Base-by-base conservation (phyloP, 2,113 vertebrate genomes). In the Coracopsis vasa region DNA sequence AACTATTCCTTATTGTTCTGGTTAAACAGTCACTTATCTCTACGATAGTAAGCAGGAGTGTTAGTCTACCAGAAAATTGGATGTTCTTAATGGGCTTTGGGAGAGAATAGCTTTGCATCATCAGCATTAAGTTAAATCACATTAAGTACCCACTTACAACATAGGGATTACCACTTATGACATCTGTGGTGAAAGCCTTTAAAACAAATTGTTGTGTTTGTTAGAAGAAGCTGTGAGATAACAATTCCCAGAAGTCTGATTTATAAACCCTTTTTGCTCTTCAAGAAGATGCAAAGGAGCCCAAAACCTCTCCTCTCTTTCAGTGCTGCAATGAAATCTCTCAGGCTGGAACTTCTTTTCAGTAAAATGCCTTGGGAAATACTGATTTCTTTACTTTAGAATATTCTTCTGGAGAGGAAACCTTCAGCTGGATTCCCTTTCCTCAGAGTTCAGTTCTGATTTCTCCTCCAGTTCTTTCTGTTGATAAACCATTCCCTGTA, bases 131-230 rank as follows among this genome's bases (percentile, higher is more conserved):
- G 95, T 94, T 97, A 95, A 95, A 92, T 88, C 93, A 91, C 92
- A 79, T 86, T 92, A 85, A 89, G 93, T 69, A 91, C 65, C 88
- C 83, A 91, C 91, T 96, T 96, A 89, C 90, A 88, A 96, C 86
- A 75, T 11, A 48, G 72, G 94, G 92, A 93, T 95, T 97, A 95
- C 90, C 92, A 94, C 96, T 95, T 73, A 85, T 78, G 90, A 97
- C 97, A 97, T 97, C 84, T 93, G 88, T 80, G 90, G 91, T 97
- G 96, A 97, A 96, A 97, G 94, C 93, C 92, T 96, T 96, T 95
- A 94, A 96, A 97, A 97, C 92, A 96, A 97, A 92, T 93, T 92
- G 82, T 96, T 93, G 88, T 83, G 81, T 94, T 96, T 94, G 92
- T 94, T 95, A 95, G 94, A 88, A 92, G 92, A 86, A 94, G 90